Conservation (phyloP, 1,140 invertebrate species). For the Pollicipes pollicipes region DNA sequence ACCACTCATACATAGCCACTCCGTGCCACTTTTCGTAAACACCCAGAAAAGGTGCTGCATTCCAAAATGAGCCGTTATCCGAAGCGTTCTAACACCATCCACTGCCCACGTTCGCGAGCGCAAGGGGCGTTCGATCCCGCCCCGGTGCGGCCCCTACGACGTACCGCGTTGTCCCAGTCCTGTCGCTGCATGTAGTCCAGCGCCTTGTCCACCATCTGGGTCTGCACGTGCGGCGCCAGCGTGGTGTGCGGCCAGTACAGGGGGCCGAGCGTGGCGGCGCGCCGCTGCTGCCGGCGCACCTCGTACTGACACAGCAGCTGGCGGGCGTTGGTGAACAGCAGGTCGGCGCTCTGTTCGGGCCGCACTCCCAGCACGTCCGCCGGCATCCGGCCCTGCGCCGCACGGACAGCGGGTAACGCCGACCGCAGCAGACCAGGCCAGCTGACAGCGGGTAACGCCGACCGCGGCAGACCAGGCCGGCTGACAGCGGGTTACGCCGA, state of each 20-base stretch:
- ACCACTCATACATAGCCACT: too few relatives aligned
- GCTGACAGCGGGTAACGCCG: too few relatives aligned
- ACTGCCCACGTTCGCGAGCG: background rate
- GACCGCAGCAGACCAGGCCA: too few relatives aligned
- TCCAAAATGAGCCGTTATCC: too few relatives aligned
- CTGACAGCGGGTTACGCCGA: too few relatives aligned
- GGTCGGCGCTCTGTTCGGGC: conserved; percentile 3
- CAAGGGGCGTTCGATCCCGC: too few relatives aligned
- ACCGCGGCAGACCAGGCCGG: too few relatives aligned
- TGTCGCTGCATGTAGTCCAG: conserved; percentile 10
- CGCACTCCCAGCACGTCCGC: background rate
- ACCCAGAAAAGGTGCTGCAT: too few relatives aligned
- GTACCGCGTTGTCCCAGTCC: conserved; percentile 12
- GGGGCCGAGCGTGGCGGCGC: conserved; percentile 5
- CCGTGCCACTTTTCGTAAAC: too few relatives aligned
- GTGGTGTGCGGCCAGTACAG: conserved; percentile 9
- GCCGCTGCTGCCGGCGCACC: conserved; percentile 1
- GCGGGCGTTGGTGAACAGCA: conserved; percentile 14
- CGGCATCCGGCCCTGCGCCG: background rate
- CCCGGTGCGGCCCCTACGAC: too few relatives aligned
- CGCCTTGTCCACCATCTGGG: conserved; percentile 10
- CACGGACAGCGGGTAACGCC: too few relatives aligned
- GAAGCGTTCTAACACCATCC: background rate
- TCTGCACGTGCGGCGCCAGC: conserved; percentile 9
- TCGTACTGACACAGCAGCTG: conserved; percentile 12